Evolutionary conservation across 2,888 invertebrate species (phyloP), one percentile per base, ranked within the genome.

Genomic region (Apodemia hepburni): DNA sequence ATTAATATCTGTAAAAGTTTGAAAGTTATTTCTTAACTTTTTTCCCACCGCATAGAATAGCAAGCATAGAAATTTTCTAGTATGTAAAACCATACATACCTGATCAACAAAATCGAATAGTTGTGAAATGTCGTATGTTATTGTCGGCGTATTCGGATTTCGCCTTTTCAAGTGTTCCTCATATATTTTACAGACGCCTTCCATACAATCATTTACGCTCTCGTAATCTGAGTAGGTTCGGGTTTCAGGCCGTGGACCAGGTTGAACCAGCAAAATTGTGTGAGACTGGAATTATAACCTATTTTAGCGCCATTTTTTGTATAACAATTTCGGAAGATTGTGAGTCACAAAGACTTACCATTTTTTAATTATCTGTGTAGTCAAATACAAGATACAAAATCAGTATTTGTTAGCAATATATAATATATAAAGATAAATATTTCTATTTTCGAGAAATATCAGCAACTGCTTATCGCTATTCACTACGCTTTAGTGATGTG

Each of bases 151-250:
- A 78, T 98, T 96, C 0, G 99, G 99, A 81, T 99, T 98, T 75
- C 97, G 94, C 65, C 97, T 93, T 81, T 99, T 99, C 71, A 99
- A 87, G 85, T 99, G 99, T 78, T 99, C 99, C 80, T 99, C 99
- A 80, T 98, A 99, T 69, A 99, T 99, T 91, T 99, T 99, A 83
- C 99, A 99, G 12, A 99, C 98, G 45, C 98, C 98, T 92, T 99
- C 99, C 96, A 99, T 96, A 79, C 98, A 98, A 77, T 99, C 99
- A 76, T 98, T 99, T 9, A 99, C 96, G 66, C 98, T 97, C 81
- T 99, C 99, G 78, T 99, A 99, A 84, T 99, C 99, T 0, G 98
- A 98, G 85, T 99, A 99, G 0, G 99, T 99, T 69, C 99, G 94
- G 0, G 98, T 98, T 85, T 99, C 99, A 22, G 99, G 98, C 78